Evolutionary conservation across 2,888 invertebrate species (phyloP), one percentile per base, ranked within the genome.

Genomic region (Coelinius sp.): DNA sequence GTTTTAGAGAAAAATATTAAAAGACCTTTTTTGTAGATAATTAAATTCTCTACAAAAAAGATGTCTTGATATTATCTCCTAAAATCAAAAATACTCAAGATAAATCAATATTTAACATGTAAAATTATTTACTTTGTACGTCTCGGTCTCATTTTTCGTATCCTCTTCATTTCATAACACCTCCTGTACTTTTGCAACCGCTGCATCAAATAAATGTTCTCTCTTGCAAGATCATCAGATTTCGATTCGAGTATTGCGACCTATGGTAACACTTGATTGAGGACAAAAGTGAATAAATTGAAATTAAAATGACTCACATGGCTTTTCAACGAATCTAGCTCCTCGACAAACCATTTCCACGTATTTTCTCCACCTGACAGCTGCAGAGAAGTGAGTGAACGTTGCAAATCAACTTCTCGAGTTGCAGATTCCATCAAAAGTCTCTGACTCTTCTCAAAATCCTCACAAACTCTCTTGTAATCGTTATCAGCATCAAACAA

Each of bases 101-200:
- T 1, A 44, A 14, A 44, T 44, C n/a, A 2, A n/a, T 14, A 44
- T 14, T 5, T n/a, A 44, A 14, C 17, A 44, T 44, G 3, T 2
- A 2, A 5, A 44, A 44, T 31, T 44, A n/a, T 49, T 49, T 35
- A 59, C 59, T 59, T 59, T 12, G 31, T 59, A 35, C 12, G 59
- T 12, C 17, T 59, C 14, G 20, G 8, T 35, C 14, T 59, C 5
- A 31, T 14, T 10, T 17, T 31, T 17, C 1, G 17, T 8, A 35
- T 17, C 7, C 17, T 69, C n/a, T 12, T 63, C 4, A 22, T 20
- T 12, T 46, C 6, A 49, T 49, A 10, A 41, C 14, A 24, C n/a
- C 82, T 77, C 69, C 77, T 78, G 46, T 73, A 83, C 12, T 80
- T 78, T 68, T 83, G 79, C 24, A 85, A 72, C 53, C 83, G 83